Conservation (phyloP, 2,888 invertebrate genomes). For the Xestia rhomboidea region DNA sequence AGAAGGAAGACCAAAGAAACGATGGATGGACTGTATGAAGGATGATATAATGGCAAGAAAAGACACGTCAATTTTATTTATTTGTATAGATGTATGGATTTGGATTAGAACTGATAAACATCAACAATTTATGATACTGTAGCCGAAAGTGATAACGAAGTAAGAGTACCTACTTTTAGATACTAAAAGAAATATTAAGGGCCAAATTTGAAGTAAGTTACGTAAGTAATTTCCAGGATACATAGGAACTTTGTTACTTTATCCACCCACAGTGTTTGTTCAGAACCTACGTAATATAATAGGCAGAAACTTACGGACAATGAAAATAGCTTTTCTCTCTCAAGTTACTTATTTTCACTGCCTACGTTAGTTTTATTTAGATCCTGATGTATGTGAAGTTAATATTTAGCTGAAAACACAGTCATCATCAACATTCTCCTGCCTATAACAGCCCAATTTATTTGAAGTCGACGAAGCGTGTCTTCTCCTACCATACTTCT, state of each 20-base stretch:
- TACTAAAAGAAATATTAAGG: slow-evolving; percentile 4
- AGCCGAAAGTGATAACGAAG: neutral
- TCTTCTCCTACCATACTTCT: too few species aligned
- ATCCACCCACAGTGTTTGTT: slow-evolving; percentile 12
- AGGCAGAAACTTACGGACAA: neutral
- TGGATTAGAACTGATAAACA: neutral
- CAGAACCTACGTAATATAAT: neutral
- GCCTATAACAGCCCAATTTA: too few species aligned
- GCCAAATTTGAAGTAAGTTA: neutral
- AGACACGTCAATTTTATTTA: too few species aligned
- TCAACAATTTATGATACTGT: neutral
- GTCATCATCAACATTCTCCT: neutral
- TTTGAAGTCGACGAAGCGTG: too few species aligned
- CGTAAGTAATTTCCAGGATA: neutral
- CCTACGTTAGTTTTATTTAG: too few species aligned
- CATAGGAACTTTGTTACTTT: slow-evolving; percentile 15
- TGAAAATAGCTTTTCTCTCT: slow-evolving; percentile 1
- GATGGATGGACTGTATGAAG: too few species aligned
- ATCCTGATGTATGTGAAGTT: neutral
- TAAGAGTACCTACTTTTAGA: neutral
- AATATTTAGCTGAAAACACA: neutral
- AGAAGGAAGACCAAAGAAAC: too few species aligned
- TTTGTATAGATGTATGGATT: too few species aligned
- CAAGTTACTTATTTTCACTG: neutral
- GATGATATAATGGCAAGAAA: too few species aligned